Evolutionary conservation across 2,113 vertebrate species (phyloP).

Genomic region (Tachycineta bicolor): DNA sequence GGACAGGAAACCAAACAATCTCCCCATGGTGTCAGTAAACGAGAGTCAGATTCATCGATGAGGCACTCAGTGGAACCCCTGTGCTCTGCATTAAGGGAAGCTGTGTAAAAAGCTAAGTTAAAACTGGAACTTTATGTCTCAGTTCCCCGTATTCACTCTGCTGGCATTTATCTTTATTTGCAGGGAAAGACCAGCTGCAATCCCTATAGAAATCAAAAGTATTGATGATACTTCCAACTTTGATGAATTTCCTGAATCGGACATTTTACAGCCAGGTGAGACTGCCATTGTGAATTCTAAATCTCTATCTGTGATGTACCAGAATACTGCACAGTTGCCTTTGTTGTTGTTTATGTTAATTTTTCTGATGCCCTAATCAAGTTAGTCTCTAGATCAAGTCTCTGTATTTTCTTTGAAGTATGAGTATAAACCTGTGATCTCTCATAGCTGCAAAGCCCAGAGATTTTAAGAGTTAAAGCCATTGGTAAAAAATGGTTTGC

Average conservation of each 20-base stretch:
- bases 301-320: not conserved
- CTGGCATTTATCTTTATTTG: not conserved
- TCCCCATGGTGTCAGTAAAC: not conserved
- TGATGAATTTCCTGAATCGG: slow-evolving; percentile 95
- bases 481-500: not conserved
- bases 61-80: not conserved
- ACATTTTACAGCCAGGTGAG: slow-evolving; percentile 96
- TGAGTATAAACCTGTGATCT: not conserved
- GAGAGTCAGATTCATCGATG: not conserved
- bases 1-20: not conserved
- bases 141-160: not conserved
- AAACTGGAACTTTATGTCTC: not conserved
- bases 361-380: not conserved
- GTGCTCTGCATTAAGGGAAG: not conserved
- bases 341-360: not conserved
- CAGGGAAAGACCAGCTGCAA: slow-evolving; percentile 94
- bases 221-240: slow-evolving; percentile 98
- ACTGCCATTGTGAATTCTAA: not conserved
- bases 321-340: not conserved
- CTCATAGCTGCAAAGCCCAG: not conserved
- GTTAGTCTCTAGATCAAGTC: not conserved
- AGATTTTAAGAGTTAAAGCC: not conserved
- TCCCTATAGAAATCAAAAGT: slow-evolving; percentile 96
- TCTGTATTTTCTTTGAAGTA: not conserved
- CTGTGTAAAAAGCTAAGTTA: not conserved